phyloP scores from a whole-genome alignment of 2,888 invertebrate genomes.

The Pocota personata region DNA sequence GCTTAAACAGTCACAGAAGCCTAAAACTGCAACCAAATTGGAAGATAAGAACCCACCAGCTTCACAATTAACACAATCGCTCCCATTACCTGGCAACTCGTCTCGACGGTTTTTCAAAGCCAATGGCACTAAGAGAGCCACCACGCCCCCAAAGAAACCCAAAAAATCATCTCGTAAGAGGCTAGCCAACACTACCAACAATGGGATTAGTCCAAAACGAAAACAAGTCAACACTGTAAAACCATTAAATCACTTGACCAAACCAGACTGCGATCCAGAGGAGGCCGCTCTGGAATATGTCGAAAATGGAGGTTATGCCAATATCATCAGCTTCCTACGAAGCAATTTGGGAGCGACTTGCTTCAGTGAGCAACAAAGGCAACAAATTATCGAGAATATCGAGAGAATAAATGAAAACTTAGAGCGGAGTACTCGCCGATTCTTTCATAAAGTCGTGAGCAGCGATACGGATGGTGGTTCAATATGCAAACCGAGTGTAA shows the following conservation, averaged over 20 bases:
- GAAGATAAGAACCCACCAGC: neutral
- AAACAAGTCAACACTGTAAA: slow-evolving; percentile 74
- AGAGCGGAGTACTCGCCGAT: neutral
- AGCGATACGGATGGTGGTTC: neutral
- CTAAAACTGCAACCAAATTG: neutral
- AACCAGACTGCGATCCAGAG: slow-evolving; percentile 51
- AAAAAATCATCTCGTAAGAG: neutral
- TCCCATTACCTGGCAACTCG: neutral
- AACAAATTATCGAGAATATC: slow-evolving; percentile 54
- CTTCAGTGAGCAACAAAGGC: slow-evolving; percentile 56
- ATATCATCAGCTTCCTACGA: slow-evolving; percentile 41
- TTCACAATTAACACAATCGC: neutral
- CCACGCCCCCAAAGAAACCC: neutral
- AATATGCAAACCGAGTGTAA: neutral
- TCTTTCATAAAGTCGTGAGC: neutral
- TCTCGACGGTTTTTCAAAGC: neutral
- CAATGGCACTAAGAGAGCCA: neutral
- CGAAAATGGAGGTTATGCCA: slow-evolving; percentile 56
- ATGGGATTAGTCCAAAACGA: slow-evolving; percentile 14
- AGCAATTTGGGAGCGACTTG: slow-evolving; percentile 33
- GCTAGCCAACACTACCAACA: neutral
- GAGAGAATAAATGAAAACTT: slow-evolving; percentile 33
- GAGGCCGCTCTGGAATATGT: slow-evolving; percentile 43
- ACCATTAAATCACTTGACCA: slow-evolving; percentile 69
- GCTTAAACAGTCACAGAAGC: neutral